phyloP scores from a whole-genome alignment of 2,113 vertebrate species.

The Alosa alosa region DNA sequence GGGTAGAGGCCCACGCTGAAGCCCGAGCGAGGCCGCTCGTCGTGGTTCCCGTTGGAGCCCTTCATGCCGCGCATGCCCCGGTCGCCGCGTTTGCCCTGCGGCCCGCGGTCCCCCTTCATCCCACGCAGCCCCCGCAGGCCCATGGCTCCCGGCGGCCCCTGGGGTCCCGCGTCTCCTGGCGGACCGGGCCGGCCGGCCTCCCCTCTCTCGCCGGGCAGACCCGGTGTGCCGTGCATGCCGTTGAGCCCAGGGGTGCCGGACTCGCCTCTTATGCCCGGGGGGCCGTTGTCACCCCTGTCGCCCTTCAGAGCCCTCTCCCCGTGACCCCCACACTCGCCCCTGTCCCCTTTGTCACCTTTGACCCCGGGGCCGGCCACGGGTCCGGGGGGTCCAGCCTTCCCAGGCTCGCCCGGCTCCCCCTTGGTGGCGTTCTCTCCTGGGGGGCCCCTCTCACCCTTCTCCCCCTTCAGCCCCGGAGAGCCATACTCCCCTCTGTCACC shows the following conservation, averaged over 20 bases:
- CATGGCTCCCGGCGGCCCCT: conserved; percentile 69
- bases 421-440: conserved; percentile 80
- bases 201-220: conserved; percentile 76
- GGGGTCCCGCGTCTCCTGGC: conserved; percentile 79
- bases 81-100: conserved; percentile 82
- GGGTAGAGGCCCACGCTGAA: conserved; percentile 89
- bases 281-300: conserved; percentile 76
- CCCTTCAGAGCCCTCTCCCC: conserved; percentile 82
- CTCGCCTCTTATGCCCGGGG: conserved; percentile 78
- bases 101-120: conserved; percentile 82
- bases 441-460: conserved; percentile 82
- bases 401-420: conserved; percentile 83
- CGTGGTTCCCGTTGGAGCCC: conserved; percentile 73
- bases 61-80: conserved; percentile 80
- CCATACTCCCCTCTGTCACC: conserved; percentile 84
- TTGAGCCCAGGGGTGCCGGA: conserved; percentile 78
- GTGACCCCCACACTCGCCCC: conserved; percentile 76
- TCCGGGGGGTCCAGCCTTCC: conserved; percentile 65
- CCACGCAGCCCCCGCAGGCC: conserved; percentile 79
- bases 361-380: conserved; percentile 69
- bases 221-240: conserved; percentile 74
- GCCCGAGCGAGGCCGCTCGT: conserved; percentile 69
- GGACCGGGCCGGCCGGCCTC: conserved; percentile 78
- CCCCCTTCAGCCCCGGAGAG: conserved; percentile 76
- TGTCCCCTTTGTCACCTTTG: conserved; percentile 84